A percentile compares a stretch with the other conserved stretches of the same genome.
phyloP scores from a whole-genome alignment of 2,888 invertebrate genomes.

The Sympetrum striolatum region DNA sequence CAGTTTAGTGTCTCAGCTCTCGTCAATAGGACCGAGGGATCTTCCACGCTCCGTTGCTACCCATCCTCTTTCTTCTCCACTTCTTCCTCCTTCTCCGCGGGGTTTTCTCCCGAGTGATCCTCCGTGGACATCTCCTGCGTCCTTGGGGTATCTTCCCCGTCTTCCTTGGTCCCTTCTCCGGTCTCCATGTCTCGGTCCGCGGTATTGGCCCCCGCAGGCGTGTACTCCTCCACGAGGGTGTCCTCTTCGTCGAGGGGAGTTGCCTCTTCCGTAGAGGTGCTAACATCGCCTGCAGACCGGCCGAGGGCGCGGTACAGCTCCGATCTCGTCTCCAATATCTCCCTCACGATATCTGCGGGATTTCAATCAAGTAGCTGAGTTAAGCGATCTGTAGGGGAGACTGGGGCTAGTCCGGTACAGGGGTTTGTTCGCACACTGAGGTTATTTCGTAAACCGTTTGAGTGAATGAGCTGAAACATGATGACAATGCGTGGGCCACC shows the following conservation, averaged over 20 bases:
- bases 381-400: no score
- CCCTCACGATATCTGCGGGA: conserved; percentile 72
- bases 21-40: not conserved
- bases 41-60: not conserved
- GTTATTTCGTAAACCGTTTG: no score
- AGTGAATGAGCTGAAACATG: no score
- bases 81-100: conserved; percentile 13
- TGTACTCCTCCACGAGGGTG: conserved; percentile 36
- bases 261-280: conserved; percentile 11
- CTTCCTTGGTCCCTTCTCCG: not conserved
- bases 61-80: conserved; percentile 15
- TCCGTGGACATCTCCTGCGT: not conserved
- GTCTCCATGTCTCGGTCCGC: conserved; percentile 53
- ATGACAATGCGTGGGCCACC: no score
- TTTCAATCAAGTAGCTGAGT: no score
- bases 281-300: conserved; percentile 45
- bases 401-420: no score
- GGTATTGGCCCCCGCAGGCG: conserved; percentile 51
- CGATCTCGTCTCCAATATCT: conserved; percentile 78
- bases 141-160: not conserved
- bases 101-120: not conserved
- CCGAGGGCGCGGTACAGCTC: conserved; percentile 63
- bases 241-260: conserved; percentile 13
- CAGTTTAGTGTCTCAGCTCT: not conserved
- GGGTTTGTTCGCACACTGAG: no score